Evolutionary conservation across 1,140 invertebrate species (phyloP).

Genomic region (Cydia fagiglandana): DNA sequence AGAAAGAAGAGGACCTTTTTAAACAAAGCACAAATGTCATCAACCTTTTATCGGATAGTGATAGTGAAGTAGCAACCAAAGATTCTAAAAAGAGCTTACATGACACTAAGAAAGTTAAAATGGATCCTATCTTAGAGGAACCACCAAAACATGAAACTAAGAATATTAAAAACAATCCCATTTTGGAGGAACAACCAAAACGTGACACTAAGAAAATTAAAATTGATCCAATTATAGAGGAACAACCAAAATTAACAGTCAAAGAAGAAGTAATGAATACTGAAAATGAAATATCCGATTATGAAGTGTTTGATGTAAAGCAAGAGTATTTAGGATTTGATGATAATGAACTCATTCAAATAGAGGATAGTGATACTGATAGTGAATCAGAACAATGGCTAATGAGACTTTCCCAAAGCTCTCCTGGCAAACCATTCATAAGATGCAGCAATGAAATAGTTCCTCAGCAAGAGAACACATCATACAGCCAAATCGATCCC

Average conservation of each 20-base stretch:
- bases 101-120: constrained; percentile 51
- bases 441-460: constrained; percentile 45
- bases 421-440: constrained; percentile 58
- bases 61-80: constrained; percentile 41
- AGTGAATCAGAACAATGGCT: constrained; percentile 64
- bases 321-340: constrained; percentile 64
- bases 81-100: constrained; percentile 26
- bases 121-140: constrained; percentile 23
- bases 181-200: constrained; percentile 14
- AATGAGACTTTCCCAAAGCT: constrained; percentile 63
- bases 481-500: constrained; percentile 64
- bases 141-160: constrained; percentile 38
- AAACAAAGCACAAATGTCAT: constrained; percentile 40
- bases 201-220: constrained; percentile 50
- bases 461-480: constrained; percentile 49
- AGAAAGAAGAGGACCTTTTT: constrained; percentile 10
- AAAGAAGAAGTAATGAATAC: constrained; percentile 44
- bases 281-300: constrained; percentile 60
- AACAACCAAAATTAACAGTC: constrained; percentile 35
- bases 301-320: constrained; percentile 69
- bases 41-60: constrained; percentile 50
- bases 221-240: constrained; percentile 42
- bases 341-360: constrained; percentile 57
- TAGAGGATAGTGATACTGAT: constrained; percentile 65
- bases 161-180: constrained; percentile 46